Evolutionary conservation across 2,113 vertebrate species (phyloP).

Genomic region (Notothenia rossii): DNA sequence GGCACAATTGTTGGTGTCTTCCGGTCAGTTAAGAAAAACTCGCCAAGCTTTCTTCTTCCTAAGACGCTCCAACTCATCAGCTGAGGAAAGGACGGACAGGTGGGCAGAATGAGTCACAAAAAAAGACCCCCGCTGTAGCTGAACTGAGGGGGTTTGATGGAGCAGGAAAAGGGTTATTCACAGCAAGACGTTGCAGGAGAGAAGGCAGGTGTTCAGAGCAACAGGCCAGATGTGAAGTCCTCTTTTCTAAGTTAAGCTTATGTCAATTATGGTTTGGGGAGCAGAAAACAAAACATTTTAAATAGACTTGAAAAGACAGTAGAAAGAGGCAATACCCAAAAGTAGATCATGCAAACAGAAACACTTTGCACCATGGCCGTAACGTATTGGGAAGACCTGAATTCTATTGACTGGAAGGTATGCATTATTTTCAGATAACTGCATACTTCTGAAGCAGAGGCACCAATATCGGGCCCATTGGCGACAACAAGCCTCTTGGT

Average conservation of each 20-base stretch:
- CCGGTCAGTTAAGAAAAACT: background rate
- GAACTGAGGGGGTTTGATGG: background rate
- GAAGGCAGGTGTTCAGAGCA: slow-evolving; percentile 78
- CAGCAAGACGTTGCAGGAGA: slow-evolving; percentile 32
- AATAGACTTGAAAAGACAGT: background rate
- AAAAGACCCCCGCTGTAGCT: background rate
- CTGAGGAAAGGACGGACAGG: background rate
- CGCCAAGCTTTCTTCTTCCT: slow-evolving; percentile 21
- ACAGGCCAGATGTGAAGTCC: slow-evolving; percentile 85
- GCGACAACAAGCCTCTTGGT: too few species aligned
- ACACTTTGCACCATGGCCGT: background rate
- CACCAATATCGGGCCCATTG: background rate
- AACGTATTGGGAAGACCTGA: background rate
- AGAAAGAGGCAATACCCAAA: background rate
- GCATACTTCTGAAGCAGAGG: background rate
- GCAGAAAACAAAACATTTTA: slow-evolving; percentile 8
- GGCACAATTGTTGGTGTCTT: slow-evolving; percentile 37
- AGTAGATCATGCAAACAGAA: background rate
- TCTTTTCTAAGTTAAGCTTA: slow-evolving; percentile 74
- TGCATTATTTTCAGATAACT: background rate
- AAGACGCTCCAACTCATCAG: background rate
- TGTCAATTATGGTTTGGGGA: slow-evolving; percentile 34
- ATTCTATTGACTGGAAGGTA: background rate
- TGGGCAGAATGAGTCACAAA: slow-evolving; percentile 8
- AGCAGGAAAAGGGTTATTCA: slow-evolving; percentile 27